These are phyloP conservation scores for Trichomycterus rosablanca DNA, from an alignment of 2,113 vertebrate species.

Conservation along the genomic window DNA sequence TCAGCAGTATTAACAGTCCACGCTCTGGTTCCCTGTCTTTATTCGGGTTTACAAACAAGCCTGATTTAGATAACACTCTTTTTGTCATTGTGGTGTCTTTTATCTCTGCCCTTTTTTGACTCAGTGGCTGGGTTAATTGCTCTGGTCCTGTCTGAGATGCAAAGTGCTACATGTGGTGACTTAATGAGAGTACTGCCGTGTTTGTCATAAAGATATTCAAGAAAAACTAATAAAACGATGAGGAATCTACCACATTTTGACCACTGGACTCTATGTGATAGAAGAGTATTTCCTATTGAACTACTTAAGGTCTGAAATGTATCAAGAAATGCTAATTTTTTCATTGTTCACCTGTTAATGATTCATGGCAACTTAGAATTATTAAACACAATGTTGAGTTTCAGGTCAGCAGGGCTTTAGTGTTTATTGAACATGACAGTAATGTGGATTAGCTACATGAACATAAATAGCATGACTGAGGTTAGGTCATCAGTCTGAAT, in stretches of 20 bases:
- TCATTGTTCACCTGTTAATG: no score
- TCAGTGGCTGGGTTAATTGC: constrained; percentile 31
- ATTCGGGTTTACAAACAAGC: constrained; percentile 20
- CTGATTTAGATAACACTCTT: constrained; percentile 14
- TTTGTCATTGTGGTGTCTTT: constrained; percentile 25
- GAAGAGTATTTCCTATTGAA: no score
- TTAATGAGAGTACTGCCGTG: constrained; percentile 47
- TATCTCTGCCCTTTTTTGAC: constrained; percentile 21
- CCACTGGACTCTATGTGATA: no score
- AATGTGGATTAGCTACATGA: no score
- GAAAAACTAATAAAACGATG: constrained; percentile 38
- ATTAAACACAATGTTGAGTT: no score
- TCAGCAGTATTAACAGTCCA: neutral
- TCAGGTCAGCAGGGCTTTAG: no score
- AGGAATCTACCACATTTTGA: constrained; percentile 4
- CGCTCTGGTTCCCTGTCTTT: neutral
- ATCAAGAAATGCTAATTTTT: no score
- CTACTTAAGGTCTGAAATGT: no score
- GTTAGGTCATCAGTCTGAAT: no score
- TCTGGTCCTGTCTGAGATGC: constrained; percentile 26
- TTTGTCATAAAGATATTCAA: constrained; percentile 26
- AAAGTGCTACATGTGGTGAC: constrained; percentile 27
- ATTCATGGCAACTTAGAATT: no score
- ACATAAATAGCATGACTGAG: no score
- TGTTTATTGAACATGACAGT: no score